Percentiles rank a stretch among this genome's conserved stretches.
Conservation (phyloP, 2,888 invertebrate species). For the Mellilla xanthometata region DNA sequence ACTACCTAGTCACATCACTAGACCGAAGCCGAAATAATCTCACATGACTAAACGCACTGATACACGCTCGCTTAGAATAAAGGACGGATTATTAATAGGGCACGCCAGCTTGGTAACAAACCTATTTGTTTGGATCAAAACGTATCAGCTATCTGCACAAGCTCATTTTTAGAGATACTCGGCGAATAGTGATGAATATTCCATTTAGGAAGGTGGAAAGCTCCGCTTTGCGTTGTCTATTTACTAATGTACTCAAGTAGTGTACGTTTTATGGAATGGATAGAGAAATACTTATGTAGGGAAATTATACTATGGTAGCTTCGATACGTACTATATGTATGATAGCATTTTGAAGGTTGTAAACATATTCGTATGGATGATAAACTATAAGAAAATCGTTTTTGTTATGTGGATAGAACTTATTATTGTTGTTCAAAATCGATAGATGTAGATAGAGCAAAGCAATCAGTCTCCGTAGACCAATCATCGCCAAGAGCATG, state of each 20-base stretch:
- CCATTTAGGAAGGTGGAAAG: background rate
- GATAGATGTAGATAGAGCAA: no score
- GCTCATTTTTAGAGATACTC: constrained; percentile 18
- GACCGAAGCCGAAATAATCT: constrained; percentile 38
- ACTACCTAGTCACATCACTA: constrained; percentile 25
- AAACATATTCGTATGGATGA: no score
- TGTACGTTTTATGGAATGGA: no score
- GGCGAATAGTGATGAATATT: constrained; percentile 5
- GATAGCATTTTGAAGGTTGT: no score
- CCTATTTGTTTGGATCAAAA: constrained; percentile 29
- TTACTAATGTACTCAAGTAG: background rate
- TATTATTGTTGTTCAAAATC: no score
- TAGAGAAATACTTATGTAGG: no score
- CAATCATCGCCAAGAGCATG: constrained; percentile 32
- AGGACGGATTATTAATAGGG: constrained; percentile 31
- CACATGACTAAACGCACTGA: constrained; percentile 38
- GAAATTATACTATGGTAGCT: no score
- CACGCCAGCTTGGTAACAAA: constrained; percentile 25
- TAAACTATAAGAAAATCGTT: no score
- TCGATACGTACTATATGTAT: no score
- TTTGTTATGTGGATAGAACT: no score
- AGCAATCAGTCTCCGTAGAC: constrained; percentile 27
- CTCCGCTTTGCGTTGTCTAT: background rate
- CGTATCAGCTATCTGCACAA: constrained; percentile 15
- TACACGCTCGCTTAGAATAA: constrained; percentile 33